Evolutionary conservation across 2,113 vertebrate species (phyloP), one percentile per base, ranked within the genome.

Genomic region (Zingel zingel): DNA sequence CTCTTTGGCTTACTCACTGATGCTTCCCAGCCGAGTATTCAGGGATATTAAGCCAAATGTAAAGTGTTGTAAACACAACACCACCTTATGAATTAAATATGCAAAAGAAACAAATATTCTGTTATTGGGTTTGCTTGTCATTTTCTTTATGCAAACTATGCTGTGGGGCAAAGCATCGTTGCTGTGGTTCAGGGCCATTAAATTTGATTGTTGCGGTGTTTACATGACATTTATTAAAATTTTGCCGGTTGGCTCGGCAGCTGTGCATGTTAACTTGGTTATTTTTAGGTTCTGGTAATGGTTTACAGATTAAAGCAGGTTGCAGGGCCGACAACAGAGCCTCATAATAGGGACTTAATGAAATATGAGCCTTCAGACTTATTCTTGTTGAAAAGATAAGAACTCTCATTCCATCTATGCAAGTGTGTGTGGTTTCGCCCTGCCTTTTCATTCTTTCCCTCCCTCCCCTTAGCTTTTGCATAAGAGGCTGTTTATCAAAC

Each of bases 171-270:
- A 33, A 72, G 82, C 63, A 51, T 45, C 23, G 51, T 36, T 70
- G 64, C 83, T 1, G 23, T 5, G 58, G 84, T 82, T 80, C 82
- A 56, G 75, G 85, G 59, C 81, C 79, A 84, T 91, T 89, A 84
- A 86, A 89, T 88, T 65, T 51, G 79, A 91, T 88, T 85, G 69
- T 64, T 47, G 64, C 61, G 3, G 72, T 67, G n/a, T 45, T 88
- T 88, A 89, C 87, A 88, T 84, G 83, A 84, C 83, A 8, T 89
- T 89, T 89, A 91, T 91, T 91, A 88, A 89, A 83, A 85, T 86
- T 53, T 73, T 76, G 48, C 73, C n/a, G 75, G 58, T 77, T 77
- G 66, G 63, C 80, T 86, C 43, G 36, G 74, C 85, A 87, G 79
- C 83, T 83, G 80, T 51, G 85, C 47, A 13, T 61, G 85, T 77